phyloP scores from a whole-genome alignment of 1,140 invertebrate species.

The Musca vetustissima region DNA sequence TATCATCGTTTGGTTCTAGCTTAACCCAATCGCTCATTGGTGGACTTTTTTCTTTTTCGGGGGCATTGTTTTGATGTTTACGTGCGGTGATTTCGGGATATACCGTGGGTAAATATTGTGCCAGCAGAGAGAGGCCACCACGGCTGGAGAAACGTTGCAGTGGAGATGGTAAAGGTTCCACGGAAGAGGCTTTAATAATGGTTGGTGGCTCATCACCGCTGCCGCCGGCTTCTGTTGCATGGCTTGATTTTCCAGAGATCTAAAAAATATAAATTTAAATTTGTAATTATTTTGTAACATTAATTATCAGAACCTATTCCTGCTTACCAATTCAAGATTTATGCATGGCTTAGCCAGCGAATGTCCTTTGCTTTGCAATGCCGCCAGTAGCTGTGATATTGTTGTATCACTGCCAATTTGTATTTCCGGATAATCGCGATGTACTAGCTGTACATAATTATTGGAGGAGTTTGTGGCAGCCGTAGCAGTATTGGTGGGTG shows the following conservation, averaged over 20 bases:
- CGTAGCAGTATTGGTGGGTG: constrained; percentile 36
- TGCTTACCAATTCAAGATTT: constrained; percentile 53
- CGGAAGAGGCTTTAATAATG: constrained; percentile 38
- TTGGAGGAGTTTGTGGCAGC: constrained; percentile 15
- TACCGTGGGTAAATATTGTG: constrained; percentile 81
- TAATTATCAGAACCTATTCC: too few relatives aligned
- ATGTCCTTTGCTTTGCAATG: constrained; percentile 60
- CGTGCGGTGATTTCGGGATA: constrained; percentile 69
- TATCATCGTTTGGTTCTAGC: constrained; percentile 69
- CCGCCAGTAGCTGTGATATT: constrained; percentile 64
- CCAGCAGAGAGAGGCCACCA: constrained; percentile 84
- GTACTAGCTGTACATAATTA: constrained; percentile 41
- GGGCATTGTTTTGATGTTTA: constrained; percentile 52
- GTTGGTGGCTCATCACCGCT: constrained; percentile 9
- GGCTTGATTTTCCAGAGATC: background rate
- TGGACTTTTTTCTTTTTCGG: constrained; percentile 59
- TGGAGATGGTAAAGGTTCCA: constrained; percentile 56
- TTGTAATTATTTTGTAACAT: too few relatives aligned
- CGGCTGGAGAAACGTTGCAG: constrained; percentile 81
- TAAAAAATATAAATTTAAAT: background rate
- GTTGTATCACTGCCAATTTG: constrained; percentile 62
- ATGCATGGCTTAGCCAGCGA: constrained; percentile 63
- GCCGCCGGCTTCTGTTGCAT: background rate
- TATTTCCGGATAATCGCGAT: constrained; percentile 57
- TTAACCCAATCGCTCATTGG: constrained; percentile 78